Evolutionary conservation across 2,888 invertebrate species (phyloP), one percentile per base, ranked within the genome.

Genomic region (Aphrophora alni): DNA sequence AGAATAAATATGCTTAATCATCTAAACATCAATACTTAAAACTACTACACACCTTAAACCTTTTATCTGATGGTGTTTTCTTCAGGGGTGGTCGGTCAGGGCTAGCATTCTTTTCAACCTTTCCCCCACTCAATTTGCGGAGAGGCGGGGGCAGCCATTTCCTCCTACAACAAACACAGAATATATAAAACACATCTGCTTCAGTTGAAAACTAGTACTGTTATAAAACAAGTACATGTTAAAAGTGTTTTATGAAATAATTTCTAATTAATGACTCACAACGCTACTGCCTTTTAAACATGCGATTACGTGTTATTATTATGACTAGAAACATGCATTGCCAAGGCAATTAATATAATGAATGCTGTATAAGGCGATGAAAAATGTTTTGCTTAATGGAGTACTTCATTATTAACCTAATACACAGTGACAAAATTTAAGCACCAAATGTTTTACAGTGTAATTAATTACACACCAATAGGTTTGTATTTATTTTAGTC

Each of bases 91-190:
- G 89, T 84, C 91, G 89, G 33, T 92, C 91, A 21, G 89, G 90
- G 88, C 68, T 85, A 25, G 85, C 81, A 69, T 83, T 84, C 87
- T 96, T 96, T 87, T 97, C 95, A 83, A 94, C 93, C 89, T 96
- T 96, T 85, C 94, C 94, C 88, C 96, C 96, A 85, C 97, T 96
- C 85, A 95, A 91, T 89, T 98, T 98, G 85, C 97, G 92, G 82
- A 97, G 91, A 76, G 95, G 92, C 88, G 93, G 96, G 83, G 97
- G 95, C 88, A 98, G 90, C 95, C 97, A 96, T 92, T 97, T 97
- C 87, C 95, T 93, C 89, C 95, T 95, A 89, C 83, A 90, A 90
- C 84, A 87, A n/a, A 59, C n/a, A 59, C 59, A 59, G 2, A 21
- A 21, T 59, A 12, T 59, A 21, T 59, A 21, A 59, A 59, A 59